Conservation (phyloP, 2,888 invertebrate species). For the Sesia apiformis region DNA sequence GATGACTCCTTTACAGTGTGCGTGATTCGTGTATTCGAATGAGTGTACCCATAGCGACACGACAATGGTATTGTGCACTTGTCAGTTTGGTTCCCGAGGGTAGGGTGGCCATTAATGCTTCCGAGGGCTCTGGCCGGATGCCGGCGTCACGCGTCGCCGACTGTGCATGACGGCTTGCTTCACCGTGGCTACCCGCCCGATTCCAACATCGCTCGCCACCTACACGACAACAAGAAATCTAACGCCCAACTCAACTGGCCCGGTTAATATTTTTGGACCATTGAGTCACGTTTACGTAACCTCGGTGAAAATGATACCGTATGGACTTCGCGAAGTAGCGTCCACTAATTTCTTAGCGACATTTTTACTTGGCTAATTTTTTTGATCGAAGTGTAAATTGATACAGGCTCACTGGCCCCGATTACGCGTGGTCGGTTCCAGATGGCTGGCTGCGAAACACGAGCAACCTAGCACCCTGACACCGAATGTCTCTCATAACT, state of each 20-base stretch:
- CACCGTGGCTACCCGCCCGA: conserved; percentile 30
- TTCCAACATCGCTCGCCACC: conserved; percentile 18
- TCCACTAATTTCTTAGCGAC: conserved; percentile 6
- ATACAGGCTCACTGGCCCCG: conserved; percentile 39
- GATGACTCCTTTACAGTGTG: no score
- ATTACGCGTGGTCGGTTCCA: conserved; percentile 41
- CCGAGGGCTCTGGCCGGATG: conserved; percentile 59
- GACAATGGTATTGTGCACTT: conserved; percentile 6
- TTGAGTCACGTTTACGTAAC: conserved; percentile 20
- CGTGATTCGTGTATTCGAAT: no score
- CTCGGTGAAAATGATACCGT: conserved; percentile 21
- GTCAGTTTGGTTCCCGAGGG: conserved; percentile 17
- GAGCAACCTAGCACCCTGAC: conserved; percentile 36
- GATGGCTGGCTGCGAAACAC: conserved; percentile 33
- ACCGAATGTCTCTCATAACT: conserved; percentile 10
- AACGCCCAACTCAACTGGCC: conserved; percentile 4
- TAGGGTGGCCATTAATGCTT: conserved; percentile 44
- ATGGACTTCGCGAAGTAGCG: conserved; percentile 8
- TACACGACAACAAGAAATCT: not conserved
- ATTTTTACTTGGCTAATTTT: conserved; percentile 4
- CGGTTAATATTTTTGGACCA: conserved; percentile 6
- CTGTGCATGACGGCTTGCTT: conserved; percentile 59
- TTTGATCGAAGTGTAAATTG: conserved; percentile 5
- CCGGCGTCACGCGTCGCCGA: conserved; percentile 53
- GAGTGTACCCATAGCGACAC: no score